Base-by-base conservation (phyloP, 2,888 invertebrate genomes). In the Acanthosepion lycidas region DNA sequence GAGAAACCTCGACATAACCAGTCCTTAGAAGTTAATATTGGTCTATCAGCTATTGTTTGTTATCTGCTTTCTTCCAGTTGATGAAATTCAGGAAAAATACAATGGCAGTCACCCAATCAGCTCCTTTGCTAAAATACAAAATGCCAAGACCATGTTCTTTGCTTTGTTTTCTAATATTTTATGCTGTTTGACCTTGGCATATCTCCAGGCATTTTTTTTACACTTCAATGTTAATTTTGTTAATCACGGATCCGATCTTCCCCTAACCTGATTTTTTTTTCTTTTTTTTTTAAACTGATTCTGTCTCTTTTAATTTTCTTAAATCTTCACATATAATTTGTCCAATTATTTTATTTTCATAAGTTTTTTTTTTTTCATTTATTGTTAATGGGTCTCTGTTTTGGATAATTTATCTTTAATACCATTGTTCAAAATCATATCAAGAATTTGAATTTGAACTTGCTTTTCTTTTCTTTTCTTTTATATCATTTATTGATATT, bases 331-430 rank as follows among this genome's bases (percentile, higher is more conserved):
- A n/a, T 15, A 15, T 78, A 33, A n/a, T 78, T 78, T 78, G n/a
- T 28, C n/a, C 33, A 12, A 78, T n/a, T 78, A 78, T 78, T 78
- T n/a, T 78, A 12, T 78, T 78, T 78, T 78, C 23, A 12, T 78
- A 28, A 78, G 12, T 33, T n/a, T n/a, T 12, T 33, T 12, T 33
- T 33, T 78, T 78, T 15, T 33, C 8, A n/a, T n/a, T n/a, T n/a
- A n/a, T 78, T 18, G 6, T 78, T 4, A 78, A 78, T n/a, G 78
- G 78, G n/a, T n/a, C 28, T 12, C 64, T 28, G 28, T 78, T n/a
- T n/a, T 78, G 15, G 78, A n/a, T 78, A 78, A n/a, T 78, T 78
- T 78, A 78, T 78, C 78, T 78, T 78, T 78, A 78, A 78, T n/a
- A 9, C 78, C 28, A n/a, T 59, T 59, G 59, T 59, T 59, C 59